Percentiles rank a stretch among this genome's conserved stretches.
These are phyloP conservation scores for Struthidea cinerea DNA, from an alignment of 2,113 vertebrate genomes.

Conservation along the genomic window DNA sequence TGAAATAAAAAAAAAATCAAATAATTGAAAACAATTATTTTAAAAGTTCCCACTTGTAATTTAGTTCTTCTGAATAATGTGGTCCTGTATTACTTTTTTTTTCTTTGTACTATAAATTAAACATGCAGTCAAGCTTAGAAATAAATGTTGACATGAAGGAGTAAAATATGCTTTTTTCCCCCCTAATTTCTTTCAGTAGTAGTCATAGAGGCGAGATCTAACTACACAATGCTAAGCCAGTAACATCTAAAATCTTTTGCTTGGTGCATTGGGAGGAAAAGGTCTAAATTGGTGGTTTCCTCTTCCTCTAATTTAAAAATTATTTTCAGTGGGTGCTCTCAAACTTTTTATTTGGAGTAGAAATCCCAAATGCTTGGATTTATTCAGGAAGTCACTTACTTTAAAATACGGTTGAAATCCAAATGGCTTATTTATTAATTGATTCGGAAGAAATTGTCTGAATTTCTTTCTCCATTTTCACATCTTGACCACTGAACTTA, in stretches of 20 bases:
- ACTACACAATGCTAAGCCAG: neutral
- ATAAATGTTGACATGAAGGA: neutral
- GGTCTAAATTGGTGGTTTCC: neutral
- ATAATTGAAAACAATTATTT: neutral
- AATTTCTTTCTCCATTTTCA: neutral
- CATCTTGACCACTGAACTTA: neutral
- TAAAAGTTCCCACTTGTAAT: neutral
- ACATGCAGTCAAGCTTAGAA: neutral
- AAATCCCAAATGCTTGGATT: neutral
- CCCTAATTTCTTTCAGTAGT: neutral
- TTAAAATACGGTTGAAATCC: neutral
- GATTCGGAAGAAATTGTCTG: neutral
- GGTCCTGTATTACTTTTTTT: neutral
- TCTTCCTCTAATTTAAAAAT: neutral
- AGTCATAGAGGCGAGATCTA: neutral
- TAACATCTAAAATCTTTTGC: neutral
- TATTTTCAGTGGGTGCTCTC: neutral
- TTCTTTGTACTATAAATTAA: neutral
- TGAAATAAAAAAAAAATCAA: no score
- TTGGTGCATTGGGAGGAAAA: neutral
- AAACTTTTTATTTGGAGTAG: neutral
- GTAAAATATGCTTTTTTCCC: rapidly evolving
- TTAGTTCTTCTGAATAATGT: neutral
- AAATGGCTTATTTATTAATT: neutral
- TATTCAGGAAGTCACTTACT: neutral